Conservation (phyloP, 2,888 invertebrate species). For the Clunio marinus region DNA sequence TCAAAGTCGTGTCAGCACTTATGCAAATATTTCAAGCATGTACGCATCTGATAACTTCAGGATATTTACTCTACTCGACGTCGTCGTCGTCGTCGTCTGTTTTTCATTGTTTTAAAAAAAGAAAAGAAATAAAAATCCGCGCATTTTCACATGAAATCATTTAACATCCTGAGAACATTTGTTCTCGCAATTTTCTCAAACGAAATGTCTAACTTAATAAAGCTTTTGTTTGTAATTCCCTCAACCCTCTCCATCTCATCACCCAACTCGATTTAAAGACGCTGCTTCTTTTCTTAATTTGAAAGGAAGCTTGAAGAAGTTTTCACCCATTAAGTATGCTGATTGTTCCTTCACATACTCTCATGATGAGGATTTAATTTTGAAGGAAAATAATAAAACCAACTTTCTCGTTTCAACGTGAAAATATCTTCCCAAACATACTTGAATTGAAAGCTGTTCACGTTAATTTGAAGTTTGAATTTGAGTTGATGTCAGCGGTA, state of each 20-base stretch:
- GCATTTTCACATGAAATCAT: constrained; percentile 2
- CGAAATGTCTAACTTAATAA: neutral
- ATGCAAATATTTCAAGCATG: neutral
- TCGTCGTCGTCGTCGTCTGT: too few species aligned
- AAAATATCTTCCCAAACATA: too few species aligned
- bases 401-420: neutral
- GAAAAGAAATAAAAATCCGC: neutral
- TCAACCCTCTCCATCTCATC: too few species aligned
- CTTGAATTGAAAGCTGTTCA: too few species aligned
- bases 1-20: constrained; percentile 2
- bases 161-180: constrained; percentile 18
- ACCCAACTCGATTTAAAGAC: neutral
- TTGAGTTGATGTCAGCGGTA: too few species aligned
- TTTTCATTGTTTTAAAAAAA: too few species aligned
- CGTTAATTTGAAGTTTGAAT: too few species aligned
- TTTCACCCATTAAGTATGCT: neutral
- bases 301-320: neutral
- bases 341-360: neutral
- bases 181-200: constrained; percentile 18
- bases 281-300: neutral
- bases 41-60: too few species aligned
- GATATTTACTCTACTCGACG: too few species aligned
- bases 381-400: constrained; percentile 13
- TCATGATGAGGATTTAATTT: constrained; percentile 24
- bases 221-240: neutral